These are phyloP conservation scores for Drosophila borborema DNA, from an alignment of 2,888 invertebrate genomes.

Conservation along the genomic window DNA sequence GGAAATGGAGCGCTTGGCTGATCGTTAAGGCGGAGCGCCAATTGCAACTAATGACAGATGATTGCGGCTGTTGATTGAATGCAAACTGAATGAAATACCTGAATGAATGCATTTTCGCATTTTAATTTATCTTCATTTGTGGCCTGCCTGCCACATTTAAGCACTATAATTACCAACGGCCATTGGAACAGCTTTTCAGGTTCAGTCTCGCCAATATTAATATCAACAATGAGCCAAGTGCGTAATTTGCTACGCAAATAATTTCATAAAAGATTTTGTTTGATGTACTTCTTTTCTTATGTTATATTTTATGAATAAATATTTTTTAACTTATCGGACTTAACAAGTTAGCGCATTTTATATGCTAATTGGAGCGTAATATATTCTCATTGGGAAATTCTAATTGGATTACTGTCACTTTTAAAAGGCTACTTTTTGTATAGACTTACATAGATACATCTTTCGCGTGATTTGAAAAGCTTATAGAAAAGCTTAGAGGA, in stretches of 20 bases:
- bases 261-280: not conserved
- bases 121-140: conserved; percentile 20
- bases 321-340: not conserved
- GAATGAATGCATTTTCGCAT: conserved; percentile 13
- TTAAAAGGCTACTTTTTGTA: not conserved
- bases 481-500: no score
- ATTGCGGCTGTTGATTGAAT: conserved; percentile 37
- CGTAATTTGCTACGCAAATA: conserved; percentile 5
- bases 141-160: conserved; percentile 8
- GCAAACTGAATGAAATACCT: conserved; percentile 7
- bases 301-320: not conserved
- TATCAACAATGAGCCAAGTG: not conserved
- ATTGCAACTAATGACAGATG: conserved; percentile 49
- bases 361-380: not conserved
- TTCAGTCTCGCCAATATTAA: not conserved
- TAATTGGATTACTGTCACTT: not conserved
- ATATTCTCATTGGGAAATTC: not conserved
- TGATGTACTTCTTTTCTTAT: not conserved
- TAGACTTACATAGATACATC: no score
- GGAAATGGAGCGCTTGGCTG: conserved; percentile 24
- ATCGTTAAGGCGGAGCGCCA: conserved; percentile 52
- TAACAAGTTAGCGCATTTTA: not conserved
- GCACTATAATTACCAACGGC: conserved; percentile 12
- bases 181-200: conserved; percentile 12
- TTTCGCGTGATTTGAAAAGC: not conserved